A percentile compares a stretch with the other conserved stretches of the same genome.
Conservation (phyloP, 2,113 vertebrate species). For the Sander vitreus region DNA sequence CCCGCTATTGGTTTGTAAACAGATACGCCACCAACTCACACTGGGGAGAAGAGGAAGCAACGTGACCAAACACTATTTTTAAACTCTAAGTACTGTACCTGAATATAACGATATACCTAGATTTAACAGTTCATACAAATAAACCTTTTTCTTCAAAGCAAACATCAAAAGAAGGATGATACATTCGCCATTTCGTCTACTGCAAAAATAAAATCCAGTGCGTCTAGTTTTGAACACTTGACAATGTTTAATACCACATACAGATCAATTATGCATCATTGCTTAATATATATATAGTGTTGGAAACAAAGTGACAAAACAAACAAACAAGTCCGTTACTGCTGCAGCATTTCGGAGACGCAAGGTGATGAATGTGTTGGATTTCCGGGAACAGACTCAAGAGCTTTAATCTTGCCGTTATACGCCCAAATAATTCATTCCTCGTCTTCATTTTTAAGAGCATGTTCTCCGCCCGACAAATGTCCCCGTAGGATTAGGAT, state of each 20-base stretch:
- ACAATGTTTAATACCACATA: slow-evolving; percentile 29
- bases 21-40: slow-evolving; percentile 12
- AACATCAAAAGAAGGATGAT: slow-evolving; percentile 37
- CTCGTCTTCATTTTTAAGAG: slow-evolving; percentile 26
- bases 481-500: slow-evolving; percentile 37
- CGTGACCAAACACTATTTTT: slow-evolving; percentile 8
- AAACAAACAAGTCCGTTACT: background rate
- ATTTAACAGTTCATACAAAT: slow-evolving; percentile 34
- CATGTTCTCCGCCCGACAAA: slow-evolving; percentile 22
- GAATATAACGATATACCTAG: slow-evolving; percentile 25
- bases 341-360: slow-evolving; percentile 14
- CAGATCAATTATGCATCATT: slow-evolving; percentile 24
- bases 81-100: slow-evolving; percentile 46
- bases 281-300: slow-evolving; percentile 35
- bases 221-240: slow-evolving; percentile 10
- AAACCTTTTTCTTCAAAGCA: slow-evolving; percentile 37
- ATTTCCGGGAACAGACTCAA: slow-evolving; percentile 8
- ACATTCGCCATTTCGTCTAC: slow-evolving; percentile 45
- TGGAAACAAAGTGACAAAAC: background rate
- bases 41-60: slow-evolving; percentile 25
- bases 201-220: slow-evolving; percentile 38
- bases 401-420: slow-evolving; percentile 14
- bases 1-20: slow-evolving; percentile 34
- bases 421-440: slow-evolving; percentile 17
- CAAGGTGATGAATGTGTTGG: slow-evolving; percentile 20